phyloP scores from a whole-genome alignment of 2,888 invertebrate species.

The Mylabris sibirica region DNA sequence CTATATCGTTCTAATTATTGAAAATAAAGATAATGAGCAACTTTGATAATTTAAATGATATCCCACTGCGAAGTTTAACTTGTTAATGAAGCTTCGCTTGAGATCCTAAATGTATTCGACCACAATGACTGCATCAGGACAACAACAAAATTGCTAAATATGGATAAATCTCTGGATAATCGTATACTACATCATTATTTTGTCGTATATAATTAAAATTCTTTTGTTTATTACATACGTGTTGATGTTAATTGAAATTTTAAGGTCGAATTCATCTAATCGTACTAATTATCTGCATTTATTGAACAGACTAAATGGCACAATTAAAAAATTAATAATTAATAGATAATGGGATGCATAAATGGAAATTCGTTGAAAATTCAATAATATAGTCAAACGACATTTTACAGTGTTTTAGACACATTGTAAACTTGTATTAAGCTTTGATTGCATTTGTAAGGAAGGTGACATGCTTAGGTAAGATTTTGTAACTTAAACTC shows the following conservation, averaged over 20 bases:
- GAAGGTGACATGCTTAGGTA: not conserved
- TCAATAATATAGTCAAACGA: not conserved
- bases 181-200: not conserved
- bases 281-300: constrained; percentile 16
- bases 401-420: not conserved
- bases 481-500: not conserved
- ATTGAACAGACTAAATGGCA: not conserved
- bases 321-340: not conserved
- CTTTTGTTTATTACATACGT: not conserved
- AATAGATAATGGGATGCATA: no score
- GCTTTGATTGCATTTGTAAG: not conserved
- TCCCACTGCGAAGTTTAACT: not conserved
- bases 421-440: not conserved
- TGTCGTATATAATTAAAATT: not conserved
- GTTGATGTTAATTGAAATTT: constrained; percentile 22
- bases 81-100: not conserved
- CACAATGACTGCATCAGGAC: not conserved
- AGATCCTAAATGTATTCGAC: not conserved
- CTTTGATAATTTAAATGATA: not conserved
- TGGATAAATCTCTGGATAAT: not conserved
- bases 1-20: not conserved
- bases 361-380: not conserved
- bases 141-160: not conserved
- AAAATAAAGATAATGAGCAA: not conserved
- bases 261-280: constrained; percentile 18